Evolutionary conservation across 1,140 invertebrate species (phyloP).

Genomic region (Pseudomyrmex flavicornis): DNA sequence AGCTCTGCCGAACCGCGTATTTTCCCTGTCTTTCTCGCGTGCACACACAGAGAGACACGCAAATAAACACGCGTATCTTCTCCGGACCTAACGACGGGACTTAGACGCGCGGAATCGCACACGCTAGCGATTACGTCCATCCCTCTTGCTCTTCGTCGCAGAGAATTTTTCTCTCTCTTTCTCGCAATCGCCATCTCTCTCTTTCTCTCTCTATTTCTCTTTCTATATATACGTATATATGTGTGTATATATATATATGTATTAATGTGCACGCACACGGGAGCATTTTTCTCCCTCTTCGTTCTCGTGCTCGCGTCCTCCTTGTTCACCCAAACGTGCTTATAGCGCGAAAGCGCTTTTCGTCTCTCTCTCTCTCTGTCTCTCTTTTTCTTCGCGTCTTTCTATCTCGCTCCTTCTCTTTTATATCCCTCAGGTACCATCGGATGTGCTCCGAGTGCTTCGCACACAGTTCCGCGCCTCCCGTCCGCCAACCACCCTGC

Average conservation of each 20-base stretch:
- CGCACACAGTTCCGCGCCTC: slow-evolving; percentile 9
- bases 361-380: slow-evolving; percentile 6
- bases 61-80: background rate
- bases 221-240: too few relatives aligned
- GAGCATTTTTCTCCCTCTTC: slow-evolving; percentile 24
- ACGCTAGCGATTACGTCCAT: background rate
- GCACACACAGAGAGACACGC: background rate
- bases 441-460: slow-evolving; percentile 11
- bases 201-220: too few relatives aligned
- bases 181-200: background rate
- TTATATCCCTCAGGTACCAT: background rate
- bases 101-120: slow-evolving; percentile 38
- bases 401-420: background rate
- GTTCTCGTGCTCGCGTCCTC: slow-evolving; percentile 9
- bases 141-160: background rate
- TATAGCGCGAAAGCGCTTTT: slow-evolving; percentile 1
- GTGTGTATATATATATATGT: background rate
- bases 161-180: slow-evolving; percentile 1
- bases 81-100: slow-evolving; percentile 15
- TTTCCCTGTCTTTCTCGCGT: slow-evolving; percentile 37
- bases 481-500: background rate
- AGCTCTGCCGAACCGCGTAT: slow-evolving; percentile 31
- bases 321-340: slow-evolving; percentile 10
- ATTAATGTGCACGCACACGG: slow-evolving; percentile 12
- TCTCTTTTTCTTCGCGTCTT: background rate